Evolutionary conservation across 1,140 invertebrate species (phyloP), one percentile per base, ranked within the genome.

Genomic region (Diplogasteroides magnus): DNA sequence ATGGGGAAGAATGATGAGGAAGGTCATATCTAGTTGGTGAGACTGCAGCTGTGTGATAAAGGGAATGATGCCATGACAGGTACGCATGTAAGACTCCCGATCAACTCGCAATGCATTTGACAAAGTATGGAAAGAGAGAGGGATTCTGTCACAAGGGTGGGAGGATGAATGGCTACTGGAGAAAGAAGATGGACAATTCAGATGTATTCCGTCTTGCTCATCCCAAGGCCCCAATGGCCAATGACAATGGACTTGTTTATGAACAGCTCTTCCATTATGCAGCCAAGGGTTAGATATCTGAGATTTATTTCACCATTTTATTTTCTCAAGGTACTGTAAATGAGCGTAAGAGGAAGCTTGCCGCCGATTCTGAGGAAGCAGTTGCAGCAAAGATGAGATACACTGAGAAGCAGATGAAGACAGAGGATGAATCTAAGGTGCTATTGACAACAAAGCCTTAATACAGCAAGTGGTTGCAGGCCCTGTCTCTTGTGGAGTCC

Each of bases 141-240:
- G 88, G 88, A 0, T 89, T 88, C 84, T 87, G 87, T 1, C 89
- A 90, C 78, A 88, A 87, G 71, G 89, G 37, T 48, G 19, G 37
- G 6, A 48, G 37, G 6, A 48, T 48, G 6, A 19, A 48, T 48
- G 6, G 37, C 37, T 48, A 11, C 6, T 48, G 6, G 37, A 48
- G 6, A 11, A 48, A 6, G 37, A 48, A 48, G 19, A 6, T 19
- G 19, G 6, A 11, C 37, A 19, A 11, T 48, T 48, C 37, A 48
- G 37, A 89, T 74, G 83, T 90, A 6, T 81, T 90, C 0, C 86
- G 88, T 72, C 85, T 90, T 37, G 85, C 87, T 27, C 89, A 90
- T 84, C 74, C 86, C 37, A 48, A 11, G 6, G 6, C 37, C 37
- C 37, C 37, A 48, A 48, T 19, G 37, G 32, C 2, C 32, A 48